These are phyloP conservation scores for Tichodroma muraria DNA, from an alignment of 2,113 vertebrate species.

Conservation along the genomic window DNA sequence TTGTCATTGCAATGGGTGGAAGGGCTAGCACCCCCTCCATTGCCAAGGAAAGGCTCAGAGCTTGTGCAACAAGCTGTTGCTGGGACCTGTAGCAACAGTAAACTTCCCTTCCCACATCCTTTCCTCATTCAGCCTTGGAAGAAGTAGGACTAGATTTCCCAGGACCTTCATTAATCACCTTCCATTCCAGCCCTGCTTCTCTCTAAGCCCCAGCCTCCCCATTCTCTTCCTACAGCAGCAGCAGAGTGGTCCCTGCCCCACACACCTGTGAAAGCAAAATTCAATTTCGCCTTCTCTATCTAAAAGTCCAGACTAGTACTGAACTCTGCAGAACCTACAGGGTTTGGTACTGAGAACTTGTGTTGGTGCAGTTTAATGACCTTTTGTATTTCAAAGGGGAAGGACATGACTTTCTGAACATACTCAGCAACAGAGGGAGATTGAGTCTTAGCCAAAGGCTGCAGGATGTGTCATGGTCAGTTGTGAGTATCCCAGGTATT, in stretches of 20 bases:
- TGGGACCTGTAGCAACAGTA: background rate
- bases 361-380: background rate
- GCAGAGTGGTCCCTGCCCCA: background rate
- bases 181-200: background rate
- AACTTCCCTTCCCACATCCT: background rate
- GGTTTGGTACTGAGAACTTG: background rate
- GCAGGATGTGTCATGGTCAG: background rate
- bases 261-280: background rate
- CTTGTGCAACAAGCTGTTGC: background rate
- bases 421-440: fast-evolving
- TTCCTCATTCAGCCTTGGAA: background rate
- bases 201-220: background rate
- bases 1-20: background rate
- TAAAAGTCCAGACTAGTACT: background rate
- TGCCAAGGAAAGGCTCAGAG: background rate
- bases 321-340: background rate
- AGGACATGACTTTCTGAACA: background rate
- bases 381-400: background rate
- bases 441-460: background rate
- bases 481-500: background rate
- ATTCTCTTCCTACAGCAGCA: background rate
- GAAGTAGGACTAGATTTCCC: background rate
- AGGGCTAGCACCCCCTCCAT: background rate
- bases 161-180: background rate
- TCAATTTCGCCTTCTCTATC: background rate